phyloP scores from a whole-genome alignment of 2,888 invertebrate species.

The Dynastes hyllus region DNA sequence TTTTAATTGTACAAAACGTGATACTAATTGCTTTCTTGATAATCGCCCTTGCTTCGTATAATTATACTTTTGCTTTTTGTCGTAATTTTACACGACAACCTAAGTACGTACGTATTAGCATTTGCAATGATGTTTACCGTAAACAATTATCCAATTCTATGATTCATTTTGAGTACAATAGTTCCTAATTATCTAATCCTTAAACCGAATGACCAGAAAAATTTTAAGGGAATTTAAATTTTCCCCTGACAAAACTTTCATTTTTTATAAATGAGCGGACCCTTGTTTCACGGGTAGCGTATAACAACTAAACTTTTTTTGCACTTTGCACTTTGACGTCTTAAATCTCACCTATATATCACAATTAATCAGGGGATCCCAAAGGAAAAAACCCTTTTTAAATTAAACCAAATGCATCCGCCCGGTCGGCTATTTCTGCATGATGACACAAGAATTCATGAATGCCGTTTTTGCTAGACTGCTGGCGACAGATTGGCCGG shows the following conservation, averaged over 20 bases:
- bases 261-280: conserved; percentile 70
- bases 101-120: too few species aligned
- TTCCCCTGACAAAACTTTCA: conserved; percentile 54
- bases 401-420: conserved; percentile 52
- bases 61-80: conserved; percentile 53
- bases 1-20: conserved; percentile 70
- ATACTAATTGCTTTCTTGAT: conserved; percentile 71
- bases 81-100: not conserved
- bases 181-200: too few species aligned
- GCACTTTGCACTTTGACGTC: conserved; percentile 56
- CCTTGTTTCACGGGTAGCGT: conserved; percentile 70
- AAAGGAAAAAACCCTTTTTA: too few species aligned
- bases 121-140: not conserved
- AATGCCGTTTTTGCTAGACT: conserved; percentile 5
- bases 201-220: too few species aligned
- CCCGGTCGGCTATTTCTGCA: conserved; percentile 39
- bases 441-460: conserved; percentile 32
- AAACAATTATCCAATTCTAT: too few species aligned
- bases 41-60: conserved; percentile 64
- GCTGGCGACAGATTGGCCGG: conserved; percentile 37
- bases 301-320: conserved; percentile 67
- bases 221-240: too few species aligned
- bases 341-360: conserved; percentile 64
- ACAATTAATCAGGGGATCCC: too few species aligned
- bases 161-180: too few species aligned